Conservation (phyloP, 2,113 vertebrate genomes). For the Garra rufa region DNA sequence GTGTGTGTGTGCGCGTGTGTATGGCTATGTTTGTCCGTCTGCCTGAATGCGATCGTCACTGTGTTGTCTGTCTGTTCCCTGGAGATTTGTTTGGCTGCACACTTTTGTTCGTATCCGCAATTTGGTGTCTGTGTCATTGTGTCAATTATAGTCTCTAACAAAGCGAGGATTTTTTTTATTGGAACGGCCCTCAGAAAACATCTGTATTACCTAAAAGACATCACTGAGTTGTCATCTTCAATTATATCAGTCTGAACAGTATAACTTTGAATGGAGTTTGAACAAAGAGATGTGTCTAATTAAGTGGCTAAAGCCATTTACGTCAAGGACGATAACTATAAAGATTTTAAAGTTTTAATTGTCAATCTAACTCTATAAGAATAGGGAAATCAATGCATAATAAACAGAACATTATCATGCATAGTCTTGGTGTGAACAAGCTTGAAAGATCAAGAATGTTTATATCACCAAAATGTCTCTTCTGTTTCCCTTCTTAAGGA, state of each 20-base stretch:
- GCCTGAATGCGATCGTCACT: constrained; percentile 49
- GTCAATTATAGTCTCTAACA: constrained; percentile 8
- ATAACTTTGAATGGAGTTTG: neutral
- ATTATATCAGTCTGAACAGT: neutral
- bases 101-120: neutral
- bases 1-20: constrained; percentile 57
- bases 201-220: neutral
- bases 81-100: constrained; percentile 20
- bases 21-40: neutral
- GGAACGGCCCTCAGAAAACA: neutral
- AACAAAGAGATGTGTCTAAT: neutral
- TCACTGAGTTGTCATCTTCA: neutral
- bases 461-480: neutral
- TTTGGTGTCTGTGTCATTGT: neutral
- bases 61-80: constrained; percentile 47
- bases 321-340: neutral
- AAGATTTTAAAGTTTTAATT: neutral
- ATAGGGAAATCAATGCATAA: neutral
- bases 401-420: neutral
- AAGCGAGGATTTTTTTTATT: neutral
- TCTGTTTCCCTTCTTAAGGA: neutral
- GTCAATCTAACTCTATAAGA: neutral
- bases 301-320: neutral
- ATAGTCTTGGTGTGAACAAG: neutral
- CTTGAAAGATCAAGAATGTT: neutral